Evolutionary conservation across 2,113 vertebrate species (phyloP).

Genomic region (Columba janthina): DNA sequence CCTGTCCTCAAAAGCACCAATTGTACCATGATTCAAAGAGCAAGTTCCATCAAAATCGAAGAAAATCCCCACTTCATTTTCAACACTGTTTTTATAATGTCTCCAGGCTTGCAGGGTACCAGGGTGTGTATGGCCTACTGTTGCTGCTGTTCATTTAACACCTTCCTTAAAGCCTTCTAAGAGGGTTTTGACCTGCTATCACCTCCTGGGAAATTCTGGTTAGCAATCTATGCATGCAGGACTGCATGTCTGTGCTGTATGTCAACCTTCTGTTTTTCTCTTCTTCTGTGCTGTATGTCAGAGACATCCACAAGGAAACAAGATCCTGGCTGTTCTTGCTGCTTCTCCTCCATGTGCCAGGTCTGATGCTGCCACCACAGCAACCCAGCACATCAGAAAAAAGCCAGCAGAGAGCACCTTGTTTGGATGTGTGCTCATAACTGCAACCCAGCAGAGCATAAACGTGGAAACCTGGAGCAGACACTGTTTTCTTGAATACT

Average conservation of each 20-base stretch:
- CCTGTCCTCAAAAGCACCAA: background rate
- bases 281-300: background rate
- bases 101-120: background rate
- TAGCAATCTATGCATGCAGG: background rate
- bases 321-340: background rate
- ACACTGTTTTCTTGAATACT: background rate
- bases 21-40: background rate
- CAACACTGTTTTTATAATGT: background rate
- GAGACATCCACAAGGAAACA: background rate
- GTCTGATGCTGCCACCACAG: background rate
- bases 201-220: background rate
- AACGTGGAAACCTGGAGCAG: background rate
- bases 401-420: background rate
- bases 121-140: background rate
- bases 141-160: background rate
- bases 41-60: background rate
- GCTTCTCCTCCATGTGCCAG: background rate
- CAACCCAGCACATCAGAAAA: background rate
- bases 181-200: background rate
- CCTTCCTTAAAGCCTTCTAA: background rate
- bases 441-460: background rate
- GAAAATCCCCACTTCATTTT: background rate
- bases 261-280: background rate
- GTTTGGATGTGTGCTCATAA: background rate
- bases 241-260: background rate